These are phyloP conservation scores for Ormyrus labotus DNA, from an alignment of 2,888 invertebrate species.

Conservation along the genomic window DNA sequence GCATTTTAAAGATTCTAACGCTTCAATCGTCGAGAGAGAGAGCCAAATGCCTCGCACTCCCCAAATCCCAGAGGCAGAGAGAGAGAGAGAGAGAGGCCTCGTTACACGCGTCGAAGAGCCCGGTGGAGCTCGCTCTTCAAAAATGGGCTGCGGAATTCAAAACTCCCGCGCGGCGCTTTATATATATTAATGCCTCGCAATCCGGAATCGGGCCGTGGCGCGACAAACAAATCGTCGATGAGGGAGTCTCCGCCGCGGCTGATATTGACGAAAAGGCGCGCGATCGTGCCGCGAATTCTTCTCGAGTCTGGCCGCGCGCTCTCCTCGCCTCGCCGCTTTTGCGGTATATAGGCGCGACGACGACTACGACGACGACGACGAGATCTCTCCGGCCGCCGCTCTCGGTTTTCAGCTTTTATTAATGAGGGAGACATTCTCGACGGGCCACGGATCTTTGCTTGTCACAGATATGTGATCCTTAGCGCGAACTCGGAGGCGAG, in stretches of 20 bases:
- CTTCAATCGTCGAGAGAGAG: constrained; percentile 5
- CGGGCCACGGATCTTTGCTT: constrained; percentile 67
- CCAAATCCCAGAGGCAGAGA: not conserved
- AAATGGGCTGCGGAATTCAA: constrained; percentile 7
- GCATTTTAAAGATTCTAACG: constrained; percentile 55
- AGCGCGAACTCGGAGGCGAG: constrained; percentile 52
- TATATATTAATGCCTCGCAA: constrained; percentile 3
- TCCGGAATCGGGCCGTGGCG: constrained; percentile 15
- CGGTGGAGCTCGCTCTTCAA: not conserved
- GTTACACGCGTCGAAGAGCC: not conserved
- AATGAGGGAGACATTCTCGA: constrained; percentile 73
- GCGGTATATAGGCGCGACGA: not conserved
- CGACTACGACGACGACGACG: not conserved
- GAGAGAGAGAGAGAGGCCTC: not conserved
- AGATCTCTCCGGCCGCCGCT: not conserved
- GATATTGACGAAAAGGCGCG: constrained; percentile 25
- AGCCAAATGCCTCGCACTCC: constrained; percentile 1
- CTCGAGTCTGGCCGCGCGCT: not conserved
- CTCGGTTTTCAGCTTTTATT: constrained; percentile 67
- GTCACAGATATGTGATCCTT: constrained; percentile 63
- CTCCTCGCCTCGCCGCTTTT: not conserved
- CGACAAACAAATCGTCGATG: not conserved
- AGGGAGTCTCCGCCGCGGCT: not conserved
- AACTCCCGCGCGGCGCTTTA: not conserved
- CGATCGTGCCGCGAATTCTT: constrained; percentile 22